Base-by-base conservation (phyloP, 2,888 invertebrate genomes). In the Rhagophthalmus giganteus region DNA sequence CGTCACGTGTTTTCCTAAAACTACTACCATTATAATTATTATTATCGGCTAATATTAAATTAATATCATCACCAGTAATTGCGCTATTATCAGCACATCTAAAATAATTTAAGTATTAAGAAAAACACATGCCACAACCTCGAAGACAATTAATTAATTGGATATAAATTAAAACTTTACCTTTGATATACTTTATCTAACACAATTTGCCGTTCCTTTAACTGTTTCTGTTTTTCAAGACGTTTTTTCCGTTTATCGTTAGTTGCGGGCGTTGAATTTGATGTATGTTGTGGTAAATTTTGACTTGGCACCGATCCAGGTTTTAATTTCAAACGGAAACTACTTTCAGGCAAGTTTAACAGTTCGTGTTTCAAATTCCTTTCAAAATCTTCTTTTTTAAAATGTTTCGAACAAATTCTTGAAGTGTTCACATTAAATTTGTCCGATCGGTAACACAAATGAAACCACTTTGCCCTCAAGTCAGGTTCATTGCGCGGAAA, bases 351-450 rank as follows among this genome's bases (percentile, higher is more conserved):
- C 12, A 30, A 30, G 1, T 11, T 11, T 12, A 30, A 11, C 12
- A 28, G 15, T 31, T 48, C 20, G 11, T 33, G 9, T 33, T 34
- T 12, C 16, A 32, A 11, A 10, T 34, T 20, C 10, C 35, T 11
- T 24, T 31, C 20, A 44, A n/a, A 35, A 35, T 35, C 16, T 10
- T 35, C 35, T 16, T 13, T 1, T 24, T 35, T 24, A 16, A 35
- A 35, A 35, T 35, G 35, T 35, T 20, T 35, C 11, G 16, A 35
- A 35, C 35, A 35, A 35, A 35, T 35, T 34, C 34, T 14, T 34
- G 34, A 14, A 34, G 8, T 34, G n/a, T 6, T 4, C n/a, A 34
- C 20, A 34, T 16, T 35, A 35, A 35, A 35, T 35, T 35, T 35
- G 20, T 35, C 15, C 9, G 2, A 10, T 1, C 35, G 35, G 8